Percentiles rank a stretch among this genome's conserved stretches.
Conservation (phyloP, 2,888 invertebrate genomes). For the Keiferia lycopersicella region DNA sequence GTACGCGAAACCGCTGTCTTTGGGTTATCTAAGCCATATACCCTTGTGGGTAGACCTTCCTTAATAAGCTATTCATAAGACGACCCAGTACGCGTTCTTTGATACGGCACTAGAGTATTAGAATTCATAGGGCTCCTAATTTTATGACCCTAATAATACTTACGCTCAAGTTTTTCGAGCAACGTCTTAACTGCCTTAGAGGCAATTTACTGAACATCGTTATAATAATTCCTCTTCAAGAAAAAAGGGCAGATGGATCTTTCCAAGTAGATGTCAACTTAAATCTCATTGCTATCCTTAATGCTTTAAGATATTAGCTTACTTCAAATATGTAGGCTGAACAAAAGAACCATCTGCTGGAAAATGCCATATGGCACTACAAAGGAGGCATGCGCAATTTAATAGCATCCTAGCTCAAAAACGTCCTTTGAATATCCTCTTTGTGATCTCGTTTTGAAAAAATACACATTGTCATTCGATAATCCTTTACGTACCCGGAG, state of each 20-base stretch:
- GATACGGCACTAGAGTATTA: conserved; percentile 4
- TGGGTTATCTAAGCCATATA: conserved; percentile 62
- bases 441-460: conserved; percentile 61
- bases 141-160: conserved; percentile 7
- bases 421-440: conserved; percentile 64
- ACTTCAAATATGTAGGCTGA: conserved; percentile 54
- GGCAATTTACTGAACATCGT: background rate
- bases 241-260: background rate
- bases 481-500: conserved; percentile 78
- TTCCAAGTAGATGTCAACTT: conserved; percentile 13
- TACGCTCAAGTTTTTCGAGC: background rate
- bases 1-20: conserved; percentile 65
- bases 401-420: conserved; percentile 76
- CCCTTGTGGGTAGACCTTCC: conserved; percentile 49
- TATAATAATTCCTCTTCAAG: background rate
- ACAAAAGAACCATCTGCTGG: conserved; percentile 75
- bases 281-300: conserved; percentile 28
- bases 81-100: conserved; percentile 36
- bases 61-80: conserved; percentile 66
- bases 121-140: conserved; percentile 14
- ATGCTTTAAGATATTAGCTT: conserved; percentile 51
- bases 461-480: conserved; percentile 77
- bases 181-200: background rate
- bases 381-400: conserved; percentile 79
- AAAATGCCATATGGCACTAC: conserved; percentile 75